phyloP scores from a whole-genome alignment of 2,113 vertebrate species.

The Oryzias curvinotus region DNA sequence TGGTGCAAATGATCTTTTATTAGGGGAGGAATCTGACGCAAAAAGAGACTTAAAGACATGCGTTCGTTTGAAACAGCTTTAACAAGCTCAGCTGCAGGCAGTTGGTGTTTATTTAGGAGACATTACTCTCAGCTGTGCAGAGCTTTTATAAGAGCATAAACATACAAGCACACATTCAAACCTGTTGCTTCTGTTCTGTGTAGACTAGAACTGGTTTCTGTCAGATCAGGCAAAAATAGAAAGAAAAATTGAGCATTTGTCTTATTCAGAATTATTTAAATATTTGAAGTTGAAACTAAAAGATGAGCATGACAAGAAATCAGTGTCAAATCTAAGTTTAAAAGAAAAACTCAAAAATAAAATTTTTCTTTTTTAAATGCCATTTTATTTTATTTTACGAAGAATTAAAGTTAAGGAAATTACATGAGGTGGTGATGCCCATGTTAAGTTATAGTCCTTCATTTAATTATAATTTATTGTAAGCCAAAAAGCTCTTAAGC shows the following conservation, averaged over 20 bases:
- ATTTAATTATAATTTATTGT: not conserved
- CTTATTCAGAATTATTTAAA: no score
- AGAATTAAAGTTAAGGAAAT: no score
- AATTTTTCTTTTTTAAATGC: no score
- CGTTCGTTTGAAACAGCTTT: constrained; percentile 2
- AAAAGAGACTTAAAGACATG: not conserved
- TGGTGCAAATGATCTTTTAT: not conserved
- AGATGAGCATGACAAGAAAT: no score
- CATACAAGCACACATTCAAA: not conserved
- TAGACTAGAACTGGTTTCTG: not conserved
- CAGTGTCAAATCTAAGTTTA: no score
- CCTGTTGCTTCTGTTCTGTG: constrained; percentile 1
- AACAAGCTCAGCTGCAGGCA: constrained; percentile 11
- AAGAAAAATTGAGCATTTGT: no score
- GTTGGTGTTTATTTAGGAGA: constrained; percentile 12
- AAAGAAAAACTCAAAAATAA: no score
- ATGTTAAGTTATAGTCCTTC: not conserved
- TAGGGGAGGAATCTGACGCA: not conserved
- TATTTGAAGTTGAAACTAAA: no score
- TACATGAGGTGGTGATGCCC: not conserved
- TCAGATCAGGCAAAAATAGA: not conserved
- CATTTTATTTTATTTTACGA: no score
- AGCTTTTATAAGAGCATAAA: constrained; percentile 18
- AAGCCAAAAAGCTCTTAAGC: not conserved
- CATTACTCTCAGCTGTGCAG: constrained; percentile 20